A percentile compares a stretch with the other conserved stretches of the same genome.
phyloP scores from a whole-genome alignment of 2,113 vertebrate genomes.

The Trogon surrucura region DNA sequence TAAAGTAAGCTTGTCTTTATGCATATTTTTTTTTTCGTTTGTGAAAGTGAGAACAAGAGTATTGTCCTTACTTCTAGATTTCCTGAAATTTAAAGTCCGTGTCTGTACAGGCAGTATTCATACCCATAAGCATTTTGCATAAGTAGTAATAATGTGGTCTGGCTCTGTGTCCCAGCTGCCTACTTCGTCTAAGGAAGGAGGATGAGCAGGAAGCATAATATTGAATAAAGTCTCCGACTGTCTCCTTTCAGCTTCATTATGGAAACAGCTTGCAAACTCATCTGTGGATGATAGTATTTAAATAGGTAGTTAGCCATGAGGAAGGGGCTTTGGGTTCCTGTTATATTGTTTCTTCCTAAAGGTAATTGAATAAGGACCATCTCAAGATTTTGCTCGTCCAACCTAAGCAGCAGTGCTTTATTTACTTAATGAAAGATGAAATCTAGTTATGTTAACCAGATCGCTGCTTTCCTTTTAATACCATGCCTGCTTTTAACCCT shows the following conservation, averaged over 20 bases:
- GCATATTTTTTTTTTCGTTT: background rate
- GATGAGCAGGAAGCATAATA: background rate
- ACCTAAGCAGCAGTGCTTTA: slow-evolving; percentile 14
- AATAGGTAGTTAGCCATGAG: slow-evolving; percentile 2
- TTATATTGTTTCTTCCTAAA: background rate
- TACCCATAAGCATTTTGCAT: background rate
- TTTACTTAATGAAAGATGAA: slow-evolving; percentile 34
- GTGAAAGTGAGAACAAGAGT: background rate
- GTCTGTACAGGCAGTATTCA: background rate
- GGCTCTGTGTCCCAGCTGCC: background rate
- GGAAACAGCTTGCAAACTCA: background rate
- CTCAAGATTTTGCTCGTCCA: slow-evolving; percentile 10
- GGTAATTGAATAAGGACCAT: slow-evolving; percentile 26
- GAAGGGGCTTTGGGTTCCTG: slow-evolving; percentile 7
- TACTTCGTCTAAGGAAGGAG: background rate
- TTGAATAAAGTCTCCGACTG: background rate
- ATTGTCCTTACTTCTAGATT: background rate
- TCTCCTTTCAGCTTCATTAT: slow-evolving; percentile 21
- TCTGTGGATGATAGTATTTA: background rate
- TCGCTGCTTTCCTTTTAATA: slow-evolving; percentile 48
- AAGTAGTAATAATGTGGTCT: background rate
- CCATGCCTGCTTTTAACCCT: background rate
- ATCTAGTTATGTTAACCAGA: slow-evolving; percentile 12
- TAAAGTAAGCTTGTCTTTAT: background rate
- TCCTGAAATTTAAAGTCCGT: background rate